phyloP scores from a whole-genome alignment of 2,113 vertebrate species.

The Nerophis ophidion region DNA sequence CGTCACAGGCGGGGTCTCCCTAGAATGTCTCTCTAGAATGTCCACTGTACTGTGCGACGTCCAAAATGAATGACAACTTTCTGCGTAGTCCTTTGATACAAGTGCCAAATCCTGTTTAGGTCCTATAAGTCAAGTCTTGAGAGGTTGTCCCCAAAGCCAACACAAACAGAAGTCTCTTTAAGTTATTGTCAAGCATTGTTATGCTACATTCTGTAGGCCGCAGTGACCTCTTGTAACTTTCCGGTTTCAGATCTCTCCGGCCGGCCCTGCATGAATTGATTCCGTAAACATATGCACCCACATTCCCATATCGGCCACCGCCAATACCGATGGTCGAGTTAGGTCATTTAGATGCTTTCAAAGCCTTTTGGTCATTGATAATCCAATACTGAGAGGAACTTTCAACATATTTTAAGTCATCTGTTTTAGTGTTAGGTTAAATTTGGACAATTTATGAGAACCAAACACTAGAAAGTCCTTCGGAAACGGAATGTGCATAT shows the following conservation, averaged over 20 bases:
- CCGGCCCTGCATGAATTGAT: background rate
- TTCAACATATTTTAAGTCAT: too few relatives aligned
- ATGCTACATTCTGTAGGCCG: background rate
- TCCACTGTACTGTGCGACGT: background rate
- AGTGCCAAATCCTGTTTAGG: background rate
- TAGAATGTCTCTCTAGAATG: too few relatives aligned
- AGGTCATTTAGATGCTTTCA: background rate
- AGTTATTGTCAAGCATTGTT: background rate
- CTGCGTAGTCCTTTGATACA: background rate
- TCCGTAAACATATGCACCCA: conserved; percentile 12
- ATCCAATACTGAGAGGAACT: background rate
- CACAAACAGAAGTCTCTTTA: background rate
- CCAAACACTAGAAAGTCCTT: too few relatives aligned
- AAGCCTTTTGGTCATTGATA: background rate
- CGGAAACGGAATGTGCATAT: too few relatives aligned
- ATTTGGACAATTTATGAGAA: too few relatives aligned
- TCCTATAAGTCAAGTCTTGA: background rate
- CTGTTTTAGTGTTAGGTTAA: too few relatives aligned
- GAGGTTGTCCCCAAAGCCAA: background rate
- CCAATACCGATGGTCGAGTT: conserved; percentile 11
- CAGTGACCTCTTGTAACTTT: background rate
- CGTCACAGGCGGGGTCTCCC: too few relatives aligned
- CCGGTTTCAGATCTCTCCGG: background rate
- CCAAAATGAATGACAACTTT: background rate
- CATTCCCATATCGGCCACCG: background rate